These are phyloP conservation scores for Gambusia yucatana DNA, from an alignment of 2,797 vertebrate genomes.

Conservation along the genomic window DNA sequence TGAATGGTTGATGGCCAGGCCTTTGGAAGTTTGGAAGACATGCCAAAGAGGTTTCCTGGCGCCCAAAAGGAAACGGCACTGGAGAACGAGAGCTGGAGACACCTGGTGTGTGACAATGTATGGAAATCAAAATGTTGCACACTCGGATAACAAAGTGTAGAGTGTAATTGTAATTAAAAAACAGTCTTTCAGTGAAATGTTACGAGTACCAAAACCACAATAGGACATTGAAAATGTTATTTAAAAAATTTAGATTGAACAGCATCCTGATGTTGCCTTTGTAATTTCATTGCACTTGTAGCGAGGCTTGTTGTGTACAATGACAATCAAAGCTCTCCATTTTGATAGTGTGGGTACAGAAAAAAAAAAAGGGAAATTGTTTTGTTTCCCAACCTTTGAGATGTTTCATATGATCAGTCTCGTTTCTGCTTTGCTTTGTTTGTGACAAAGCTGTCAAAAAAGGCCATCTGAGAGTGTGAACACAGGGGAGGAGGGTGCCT, in stretches of 20 bases:
- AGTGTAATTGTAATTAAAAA: neutral
- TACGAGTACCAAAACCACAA: neutral
- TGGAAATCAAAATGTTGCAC: neutral
- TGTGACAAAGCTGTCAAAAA: conserved; percentile 55
- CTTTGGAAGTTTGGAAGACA: no score
- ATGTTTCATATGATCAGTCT: conserved; percentile 34
- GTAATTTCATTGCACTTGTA: neutral
- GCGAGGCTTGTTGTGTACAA: neutral
- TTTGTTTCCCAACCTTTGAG: conserved; percentile 16
- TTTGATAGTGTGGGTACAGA: neutral
- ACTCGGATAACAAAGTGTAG: neutral
- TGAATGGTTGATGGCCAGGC: no score
- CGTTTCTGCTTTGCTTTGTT: conserved; percentile 46
- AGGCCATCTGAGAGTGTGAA: conserved; percentile 68
- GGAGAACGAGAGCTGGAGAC: neutral
- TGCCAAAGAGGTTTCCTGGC: neutral
- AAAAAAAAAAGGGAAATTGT: conserved; percentile 11
- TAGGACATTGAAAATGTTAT: neutral
- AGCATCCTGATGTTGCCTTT: neutral
- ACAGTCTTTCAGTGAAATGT: neutral
- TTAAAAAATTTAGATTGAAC: neutral
- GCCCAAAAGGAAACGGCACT: neutral
- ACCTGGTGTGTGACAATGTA: no score
- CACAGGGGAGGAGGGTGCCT: conserved; percentile 41
- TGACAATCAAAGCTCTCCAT: neutral